These are phyloP conservation scores for Pandemis cinnamomeana DNA, from an alignment of 2,888 invertebrate species.

Conservation along the genomic window DNA sequence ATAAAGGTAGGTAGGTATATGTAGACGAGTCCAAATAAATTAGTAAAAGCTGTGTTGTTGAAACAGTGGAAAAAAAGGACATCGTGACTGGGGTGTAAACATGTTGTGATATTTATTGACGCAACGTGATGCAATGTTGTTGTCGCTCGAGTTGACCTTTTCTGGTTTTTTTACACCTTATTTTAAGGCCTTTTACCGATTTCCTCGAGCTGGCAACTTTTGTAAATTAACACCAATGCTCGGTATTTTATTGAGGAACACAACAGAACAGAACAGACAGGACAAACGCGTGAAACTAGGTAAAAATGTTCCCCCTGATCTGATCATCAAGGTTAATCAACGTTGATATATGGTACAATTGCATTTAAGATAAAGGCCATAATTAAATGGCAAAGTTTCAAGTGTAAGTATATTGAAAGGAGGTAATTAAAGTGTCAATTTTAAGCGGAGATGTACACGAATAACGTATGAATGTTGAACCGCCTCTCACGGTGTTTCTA, in stretches of 20 bases:
- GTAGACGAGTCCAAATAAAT: no score
- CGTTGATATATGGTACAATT: no score
- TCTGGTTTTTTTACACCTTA: neutral
- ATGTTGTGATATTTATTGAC: constrained; percentile 37
- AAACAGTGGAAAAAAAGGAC: constrained; percentile 24
- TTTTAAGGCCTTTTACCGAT: constrained; percentile 10
- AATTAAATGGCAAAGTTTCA: no score
- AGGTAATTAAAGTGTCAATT: neutral
- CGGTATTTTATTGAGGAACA: constrained; percentile 1
- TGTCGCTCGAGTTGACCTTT: constrained; percentile 23
- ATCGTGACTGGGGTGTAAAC: constrained; percentile 17
- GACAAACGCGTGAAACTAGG: no score
- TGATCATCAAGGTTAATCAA: no score
- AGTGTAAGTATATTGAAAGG: neutral
- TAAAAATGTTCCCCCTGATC: no score
- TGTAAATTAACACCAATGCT: neutral
- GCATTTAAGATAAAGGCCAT: no score
- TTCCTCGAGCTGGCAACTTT: neutral
- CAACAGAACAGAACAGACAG: no score
- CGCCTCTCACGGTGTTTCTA: constrained; percentile 9
- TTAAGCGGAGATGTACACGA: neutral
- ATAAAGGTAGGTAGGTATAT: no score
- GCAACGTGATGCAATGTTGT: constrained; percentile 28
- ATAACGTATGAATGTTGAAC: neutral
- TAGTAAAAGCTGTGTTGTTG: constrained; percentile 3